These are phyloP conservation scores for Dolichoris vasculosae DNA, from an alignment of 1,140 invertebrate species.

Conservation along the genomic window DNA sequence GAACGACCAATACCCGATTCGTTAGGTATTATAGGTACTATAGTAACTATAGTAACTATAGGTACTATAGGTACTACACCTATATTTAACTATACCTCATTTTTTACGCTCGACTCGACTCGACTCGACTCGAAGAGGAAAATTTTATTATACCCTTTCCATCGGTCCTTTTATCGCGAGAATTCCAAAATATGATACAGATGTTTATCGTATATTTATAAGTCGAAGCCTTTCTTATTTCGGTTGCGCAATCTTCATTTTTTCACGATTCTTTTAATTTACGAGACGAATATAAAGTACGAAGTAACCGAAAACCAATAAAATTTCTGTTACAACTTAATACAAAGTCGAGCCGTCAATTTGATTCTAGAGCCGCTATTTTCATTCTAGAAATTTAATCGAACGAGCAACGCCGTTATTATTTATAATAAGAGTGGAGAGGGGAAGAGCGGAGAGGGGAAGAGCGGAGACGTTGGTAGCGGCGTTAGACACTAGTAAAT, in stretches of 20 bases:
- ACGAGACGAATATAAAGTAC: not conserved
- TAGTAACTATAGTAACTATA: too few relatives aligned
- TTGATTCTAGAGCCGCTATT: not conserved
- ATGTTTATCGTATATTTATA: not conserved
- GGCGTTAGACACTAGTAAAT: too few relatives aligned
- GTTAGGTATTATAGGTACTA: too few relatives aligned
- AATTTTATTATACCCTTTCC: not conserved
- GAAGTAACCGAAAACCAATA: not conserved
- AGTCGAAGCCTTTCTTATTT: not conserved
- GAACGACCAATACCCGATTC: too few relatives aligned
- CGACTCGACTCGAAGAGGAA: not conserved
- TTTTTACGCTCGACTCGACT: too few relatives aligned
- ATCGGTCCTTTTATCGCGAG: not conserved
- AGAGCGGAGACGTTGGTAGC: too few relatives aligned
- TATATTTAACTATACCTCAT: too few relatives aligned
- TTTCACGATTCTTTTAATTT: conserved; percentile 6
- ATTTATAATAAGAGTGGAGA: too few relatives aligned
- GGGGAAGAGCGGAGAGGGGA: too few relatives aligned
- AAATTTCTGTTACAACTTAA: not conserved
- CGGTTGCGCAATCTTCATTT: not conserved
- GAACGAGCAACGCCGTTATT: not conserved
- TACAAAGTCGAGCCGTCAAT: not conserved
- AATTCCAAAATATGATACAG: not conserved
- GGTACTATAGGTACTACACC: too few relatives aligned
- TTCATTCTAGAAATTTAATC: not conserved